Evolutionary conservation across 2,797 vertebrate genomes (phyloP).

Genomic region (Falco naumanni): DNA sequence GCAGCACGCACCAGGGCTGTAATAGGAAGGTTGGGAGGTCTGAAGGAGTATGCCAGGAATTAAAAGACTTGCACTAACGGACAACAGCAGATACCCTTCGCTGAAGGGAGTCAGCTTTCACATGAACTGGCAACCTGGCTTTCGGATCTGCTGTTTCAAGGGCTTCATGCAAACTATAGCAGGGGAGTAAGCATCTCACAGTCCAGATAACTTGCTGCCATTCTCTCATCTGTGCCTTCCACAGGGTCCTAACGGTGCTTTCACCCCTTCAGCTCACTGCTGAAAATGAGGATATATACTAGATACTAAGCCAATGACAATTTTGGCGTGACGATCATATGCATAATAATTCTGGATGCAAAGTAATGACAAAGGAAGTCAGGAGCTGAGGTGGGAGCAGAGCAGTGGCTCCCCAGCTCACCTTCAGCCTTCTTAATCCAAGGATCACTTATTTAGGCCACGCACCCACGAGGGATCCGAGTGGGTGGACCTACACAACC

Average conservation of each 20-base stretch:
- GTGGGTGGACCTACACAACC: not conserved
- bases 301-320: not conserved
- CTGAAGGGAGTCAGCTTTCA: not conserved
- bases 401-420: not conserved
- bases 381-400: not conserved
- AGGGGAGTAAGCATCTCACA: not conserved
- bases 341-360: no score
- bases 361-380: not conserved
- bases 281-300: not conserved
- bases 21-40: not conserved
- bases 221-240: not conserved
- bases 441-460: not conserved
- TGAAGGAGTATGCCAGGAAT: not conserved
- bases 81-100: not conserved
- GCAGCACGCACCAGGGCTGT: not conserved
- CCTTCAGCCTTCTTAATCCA: not conserved
- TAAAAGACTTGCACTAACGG: not conserved
- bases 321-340: not conserved
- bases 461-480: no score
- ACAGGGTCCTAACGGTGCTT: fast-evolving
- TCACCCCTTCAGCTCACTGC: not conserved
- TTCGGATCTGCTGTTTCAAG: not conserved
- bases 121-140: not conserved
- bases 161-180: not conserved
- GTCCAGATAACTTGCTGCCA: not conserved